These are phyloP conservation scores for Ceratina japonica DNA, from an alignment of 1,140 invertebrate species.

Conservation along the genomic window DNA sequence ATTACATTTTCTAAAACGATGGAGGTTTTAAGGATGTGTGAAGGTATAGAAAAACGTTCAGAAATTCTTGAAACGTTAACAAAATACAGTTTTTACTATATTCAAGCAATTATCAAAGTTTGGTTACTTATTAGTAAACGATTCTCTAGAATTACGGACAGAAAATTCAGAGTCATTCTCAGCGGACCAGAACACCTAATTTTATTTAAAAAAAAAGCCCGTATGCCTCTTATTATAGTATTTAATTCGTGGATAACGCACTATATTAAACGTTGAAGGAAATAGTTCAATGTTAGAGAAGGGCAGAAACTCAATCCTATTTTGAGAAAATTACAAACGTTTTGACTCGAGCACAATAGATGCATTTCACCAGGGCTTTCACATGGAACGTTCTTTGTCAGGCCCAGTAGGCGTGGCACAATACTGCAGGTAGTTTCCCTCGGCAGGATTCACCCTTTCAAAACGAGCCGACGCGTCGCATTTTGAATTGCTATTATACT, in stretches of 20 bases:
- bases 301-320: neutral
- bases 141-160: conserved; percentile 33
- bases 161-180: neutral
- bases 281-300: neutral
- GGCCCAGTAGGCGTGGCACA: conserved; percentile 60
- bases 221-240: neutral
- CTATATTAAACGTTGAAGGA: neutral
- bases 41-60: no score
- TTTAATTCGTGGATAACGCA: neutral
- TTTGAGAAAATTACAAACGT: conserved; percentile 55
- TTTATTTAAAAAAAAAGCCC: conserved; percentile 8
- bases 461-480: neutral
- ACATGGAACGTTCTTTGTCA: conserved; percentile 65
- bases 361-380: conserved; percentile 68
- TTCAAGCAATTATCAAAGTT: no score
- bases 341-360: conserved; percentile 65
- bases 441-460: neutral
- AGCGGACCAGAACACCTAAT: conserved; percentile 36
- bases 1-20: neutral
- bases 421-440: conserved; percentile 64
- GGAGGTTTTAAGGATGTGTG: neutral
- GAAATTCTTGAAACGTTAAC: no score
- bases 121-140: no score
- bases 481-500: no score
- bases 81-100: no score